These are phyloP conservation scores for Eucera pruinosa DNA, from an alignment of 2,888 invertebrate species.

Conservation along the genomic window DNA sequence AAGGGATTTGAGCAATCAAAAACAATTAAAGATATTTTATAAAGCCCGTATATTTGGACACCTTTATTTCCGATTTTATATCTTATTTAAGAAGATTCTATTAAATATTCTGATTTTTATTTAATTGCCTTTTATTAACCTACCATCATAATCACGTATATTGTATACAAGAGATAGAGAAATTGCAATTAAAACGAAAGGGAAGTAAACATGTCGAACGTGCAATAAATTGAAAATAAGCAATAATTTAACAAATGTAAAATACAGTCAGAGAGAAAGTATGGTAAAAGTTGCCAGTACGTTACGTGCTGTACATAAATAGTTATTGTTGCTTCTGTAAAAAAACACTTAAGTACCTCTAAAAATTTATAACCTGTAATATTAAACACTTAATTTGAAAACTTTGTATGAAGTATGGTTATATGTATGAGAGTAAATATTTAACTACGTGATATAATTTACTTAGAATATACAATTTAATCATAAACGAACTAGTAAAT, in stretches of 20 bases:
- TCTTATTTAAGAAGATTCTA: no score
- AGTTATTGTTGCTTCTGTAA: neutral
- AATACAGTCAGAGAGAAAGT: conserved; percentile 3
- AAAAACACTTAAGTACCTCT: neutral
- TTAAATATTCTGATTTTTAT: neutral
- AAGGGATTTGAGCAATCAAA: no score
- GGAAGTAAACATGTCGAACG: neutral
- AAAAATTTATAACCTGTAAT: no score
- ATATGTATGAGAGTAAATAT: no score
- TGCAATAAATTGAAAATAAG: neutral
- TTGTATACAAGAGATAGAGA: neutral
- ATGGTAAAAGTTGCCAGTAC: neutral
- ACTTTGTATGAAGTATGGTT: no score
- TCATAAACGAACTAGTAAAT: no score
- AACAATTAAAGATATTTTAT: no score
- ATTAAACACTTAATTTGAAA: no score
- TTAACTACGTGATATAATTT: no score
- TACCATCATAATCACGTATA: neutral
- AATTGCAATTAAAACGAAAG: conserved; percentile 3
- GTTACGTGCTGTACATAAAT: neutral
- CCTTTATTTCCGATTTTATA: no score
- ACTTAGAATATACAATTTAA: no score
- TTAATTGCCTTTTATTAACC: neutral
- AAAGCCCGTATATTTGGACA: no score
- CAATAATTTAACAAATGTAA: neutral